Base-by-base conservation (phyloP, 1,140 invertebrate species). In the Drosophila sulfurigaster region DNA sequence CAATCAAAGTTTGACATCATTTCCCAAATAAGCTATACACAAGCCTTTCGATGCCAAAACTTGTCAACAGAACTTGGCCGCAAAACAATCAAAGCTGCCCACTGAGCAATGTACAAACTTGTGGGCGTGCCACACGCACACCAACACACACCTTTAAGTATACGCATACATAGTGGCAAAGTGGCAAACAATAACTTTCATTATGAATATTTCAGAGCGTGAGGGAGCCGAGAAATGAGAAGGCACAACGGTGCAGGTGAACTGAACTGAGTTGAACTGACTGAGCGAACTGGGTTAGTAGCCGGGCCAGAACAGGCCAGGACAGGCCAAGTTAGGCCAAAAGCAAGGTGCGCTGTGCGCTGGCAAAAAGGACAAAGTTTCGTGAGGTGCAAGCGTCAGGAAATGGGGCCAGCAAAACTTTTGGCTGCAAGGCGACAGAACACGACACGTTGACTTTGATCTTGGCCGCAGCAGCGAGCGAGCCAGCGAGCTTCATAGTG, bases 151-250 rank as follows among this genome's bases (percentile, higher is more conserved):
- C 30, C 30, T 32, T 32, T 32, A 32, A 32, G 35, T 38, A 3
- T 38, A 38, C 35, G 35, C 28, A 57, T 45, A 15, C 38, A 7
- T 38, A 43, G 10, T 54, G 35, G 52, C 45, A 63, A 72, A 77
- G 76, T 77, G 74, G 68, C 69, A 82, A 82, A 88, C 82, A 79
- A 87, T 87, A 88, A 88, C 80, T 88, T 88, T 79, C 82, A 89
- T 81, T 88, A 83, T 88, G 83, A 88, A 89, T 88, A 89, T 83
- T 89, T 82, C 58, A 80, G 60, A 46, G 51, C 10, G 6, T 68
- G 66, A 20, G 20, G 66, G 0, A 15, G 5, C n/a, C 1, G 28
- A 3, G 7, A 5, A 6, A 32, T 15, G 48, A 11, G 8, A 6
- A 32, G 38, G 48, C 7, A 16, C 13, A 35, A 16, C n/a, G 8